A percentile compares a stretch with the other conserved stretches of the same genome.
Evolutionary conservation across 2,888 invertebrate species (phyloP).

Genomic region (Cephonodes hylas): DNA sequence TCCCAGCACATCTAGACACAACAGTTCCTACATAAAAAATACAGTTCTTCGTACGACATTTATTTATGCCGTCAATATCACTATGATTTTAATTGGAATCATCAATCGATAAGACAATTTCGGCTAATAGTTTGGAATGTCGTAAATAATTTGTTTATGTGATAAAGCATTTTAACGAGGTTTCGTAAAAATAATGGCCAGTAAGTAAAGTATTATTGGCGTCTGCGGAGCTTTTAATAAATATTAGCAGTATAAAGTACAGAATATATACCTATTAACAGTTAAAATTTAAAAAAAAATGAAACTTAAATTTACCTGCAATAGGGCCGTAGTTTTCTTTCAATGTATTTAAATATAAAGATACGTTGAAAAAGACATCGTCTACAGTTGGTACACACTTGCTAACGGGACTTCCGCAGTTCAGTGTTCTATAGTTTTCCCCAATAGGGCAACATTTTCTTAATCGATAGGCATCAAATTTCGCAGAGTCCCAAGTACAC

Average conservation of each 20-base stretch:
- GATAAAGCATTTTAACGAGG: too few species aligned
- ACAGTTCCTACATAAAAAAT: not conserved
- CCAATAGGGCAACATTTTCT: slow-evolving; percentile 81
- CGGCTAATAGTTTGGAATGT: not conserved
- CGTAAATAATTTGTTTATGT: not conserved
- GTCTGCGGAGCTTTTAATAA: too few species aligned
- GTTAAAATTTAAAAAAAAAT: too few species aligned
- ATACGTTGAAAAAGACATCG: slow-evolving; percentile 51
- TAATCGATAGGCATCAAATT: slow-evolving; percentile 63
- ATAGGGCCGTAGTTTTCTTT: slow-evolving; percentile 33
- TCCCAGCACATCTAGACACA: slow-evolving; percentile 56
- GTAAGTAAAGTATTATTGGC: too few species aligned
- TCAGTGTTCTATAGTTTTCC: slow-evolving; percentile 60
- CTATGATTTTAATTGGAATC: too few species aligned
- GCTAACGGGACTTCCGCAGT: slow-evolving; percentile 53
- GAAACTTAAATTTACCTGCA: slow-evolving; percentile 41
- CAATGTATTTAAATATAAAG: slow-evolving; percentile 54
- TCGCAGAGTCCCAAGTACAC: slow-evolving; percentile 54
- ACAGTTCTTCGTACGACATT: not conserved
- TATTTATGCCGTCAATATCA: too few species aligned
- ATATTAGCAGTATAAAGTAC: too few species aligned
- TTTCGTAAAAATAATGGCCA: too few species aligned
- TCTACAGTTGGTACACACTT: slow-evolving; percentile 55
- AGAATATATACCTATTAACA: too few species aligned
- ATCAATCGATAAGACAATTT: not conserved